A percentile compares a stretch with the other conserved stretches of the same genome.
These are phyloP conservation scores for Opisthograptis luteolata DNA, from an alignment of 2,888 invertebrate genomes.

Conservation along the genomic window DNA sequence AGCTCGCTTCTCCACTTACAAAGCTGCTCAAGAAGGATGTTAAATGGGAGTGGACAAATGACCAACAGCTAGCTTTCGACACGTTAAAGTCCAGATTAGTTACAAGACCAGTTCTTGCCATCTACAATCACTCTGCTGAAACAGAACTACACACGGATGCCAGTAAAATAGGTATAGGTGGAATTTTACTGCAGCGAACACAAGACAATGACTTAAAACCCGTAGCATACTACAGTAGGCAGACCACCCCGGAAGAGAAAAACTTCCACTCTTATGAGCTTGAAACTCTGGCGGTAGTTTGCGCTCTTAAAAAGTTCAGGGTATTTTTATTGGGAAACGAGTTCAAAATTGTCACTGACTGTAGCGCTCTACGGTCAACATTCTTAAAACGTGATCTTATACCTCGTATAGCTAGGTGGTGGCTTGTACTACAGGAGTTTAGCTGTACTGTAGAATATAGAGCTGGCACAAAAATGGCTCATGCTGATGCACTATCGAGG, in stretches of 20 bases:
- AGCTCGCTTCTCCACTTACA: not conserved
- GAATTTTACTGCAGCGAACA: not conserved
- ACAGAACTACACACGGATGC: constrained; percentile 7
- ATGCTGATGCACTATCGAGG: not conserved
- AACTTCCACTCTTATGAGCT: not conserved
- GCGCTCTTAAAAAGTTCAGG: not conserved
- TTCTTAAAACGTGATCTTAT: not conserved
- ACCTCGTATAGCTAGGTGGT: no score
- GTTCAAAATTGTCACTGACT: not conserved
- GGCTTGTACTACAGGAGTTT: not conserved
- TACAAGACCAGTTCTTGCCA: not conserved
- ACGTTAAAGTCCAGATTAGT: not conserved
- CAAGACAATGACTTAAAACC: not conserved
- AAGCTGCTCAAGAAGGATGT: not conserved
- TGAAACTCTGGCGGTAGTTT: not conserved
- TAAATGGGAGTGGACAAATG: not conserved
- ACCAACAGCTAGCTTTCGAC: not conserved
- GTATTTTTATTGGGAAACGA: not conserved
- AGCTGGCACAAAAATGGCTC: not conserved
- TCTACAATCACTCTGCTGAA: not conserved
- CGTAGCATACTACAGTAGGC: not conserved
- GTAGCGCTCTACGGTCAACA: not conserved
- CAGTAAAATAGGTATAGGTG: constrained; percentile 1
- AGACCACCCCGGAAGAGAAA: not conserved
- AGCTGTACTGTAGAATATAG: not conserved